Percentiles rank a stretch among this genome's conserved stretches.
Conservation (phyloP, 2,888 invertebrate species). For the Catocala nupta region DNA sequence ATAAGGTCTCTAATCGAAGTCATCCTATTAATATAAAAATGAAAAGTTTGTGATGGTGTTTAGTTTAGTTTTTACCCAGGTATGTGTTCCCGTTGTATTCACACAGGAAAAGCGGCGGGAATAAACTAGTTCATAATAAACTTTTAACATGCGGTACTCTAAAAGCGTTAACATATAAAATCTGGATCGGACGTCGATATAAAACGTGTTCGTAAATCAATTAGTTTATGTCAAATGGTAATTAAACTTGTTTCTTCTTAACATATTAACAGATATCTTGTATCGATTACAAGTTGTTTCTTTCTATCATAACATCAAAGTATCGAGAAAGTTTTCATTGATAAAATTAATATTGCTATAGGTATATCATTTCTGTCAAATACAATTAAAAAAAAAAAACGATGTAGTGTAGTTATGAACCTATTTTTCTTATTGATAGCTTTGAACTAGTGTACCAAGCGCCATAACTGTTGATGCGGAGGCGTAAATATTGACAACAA, state of each 20-base stretch:
- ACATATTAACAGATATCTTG: slow-evolving; percentile 19
- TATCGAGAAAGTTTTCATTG: neutral
- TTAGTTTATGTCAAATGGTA: slow-evolving; percentile 56
- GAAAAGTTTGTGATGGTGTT: no score
- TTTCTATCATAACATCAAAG: slow-evolving; percentile 1
- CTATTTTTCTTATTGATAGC: neutral
- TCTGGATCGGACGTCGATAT: slow-evolving; percentile 57
- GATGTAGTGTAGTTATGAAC: no score
- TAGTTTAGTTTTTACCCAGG: no score
- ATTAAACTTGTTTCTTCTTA: slow-evolving; percentile 52
- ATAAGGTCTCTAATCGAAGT: no score
- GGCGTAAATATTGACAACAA: no score
- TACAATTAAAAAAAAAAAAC: no score
- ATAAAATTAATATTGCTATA: neutral
- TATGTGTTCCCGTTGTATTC: no score
- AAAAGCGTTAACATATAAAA: slow-evolving; percentile 44
- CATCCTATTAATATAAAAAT: no score
- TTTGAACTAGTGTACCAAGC: no score
- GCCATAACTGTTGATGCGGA: no score
- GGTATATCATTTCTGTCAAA: no score
- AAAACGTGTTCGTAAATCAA: slow-evolving; percentile 57
- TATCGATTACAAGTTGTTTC: slow-evolving; percentile 3
- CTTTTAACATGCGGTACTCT: slow-evolving; percentile 31
- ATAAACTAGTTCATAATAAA: neutral
- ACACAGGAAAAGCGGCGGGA: no score